Evolutionary conservation across 2,797 vertebrate species (phyloP).

Genomic region (Neopelma chrysocephalum): DNA sequence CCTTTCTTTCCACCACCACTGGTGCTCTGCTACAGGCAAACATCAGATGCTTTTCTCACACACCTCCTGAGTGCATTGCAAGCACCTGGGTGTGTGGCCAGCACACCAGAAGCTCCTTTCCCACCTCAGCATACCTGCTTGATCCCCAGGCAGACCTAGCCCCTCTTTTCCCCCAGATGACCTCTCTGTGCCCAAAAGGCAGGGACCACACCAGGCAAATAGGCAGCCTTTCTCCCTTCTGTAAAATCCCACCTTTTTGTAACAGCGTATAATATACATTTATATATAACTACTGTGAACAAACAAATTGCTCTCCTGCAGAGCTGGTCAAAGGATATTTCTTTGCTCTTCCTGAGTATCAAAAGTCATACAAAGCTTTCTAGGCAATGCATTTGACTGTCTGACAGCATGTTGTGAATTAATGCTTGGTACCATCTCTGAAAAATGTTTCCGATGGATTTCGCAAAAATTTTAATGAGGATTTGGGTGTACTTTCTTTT

Average conservation of each 20-base stretch:
- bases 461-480: not conserved
- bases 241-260: not conserved
- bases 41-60: not conserved
- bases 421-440: not conserved
- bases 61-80: not conserved
- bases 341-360: not conserved
- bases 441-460: not conserved
- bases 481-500: not conserved
- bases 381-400: not conserved
- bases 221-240: not conserved
- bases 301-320: not conserved
- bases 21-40: not conserved
- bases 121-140: not conserved
- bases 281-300: not conserved
- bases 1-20: not conserved
- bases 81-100: not conserved
- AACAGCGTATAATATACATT: not conserved
- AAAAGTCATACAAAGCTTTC: not conserved
- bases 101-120: not conserved
- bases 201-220: not conserved
- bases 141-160: not conserved
- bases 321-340: not conserved
- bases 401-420: not conserved
- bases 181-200: not conserved
- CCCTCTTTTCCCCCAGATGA: not conserved